These are phyloP conservation scores for Diuraphis noxia DNA, from an alignment of 1,140 invertebrate species.

Conservation along the genomic window DNA sequence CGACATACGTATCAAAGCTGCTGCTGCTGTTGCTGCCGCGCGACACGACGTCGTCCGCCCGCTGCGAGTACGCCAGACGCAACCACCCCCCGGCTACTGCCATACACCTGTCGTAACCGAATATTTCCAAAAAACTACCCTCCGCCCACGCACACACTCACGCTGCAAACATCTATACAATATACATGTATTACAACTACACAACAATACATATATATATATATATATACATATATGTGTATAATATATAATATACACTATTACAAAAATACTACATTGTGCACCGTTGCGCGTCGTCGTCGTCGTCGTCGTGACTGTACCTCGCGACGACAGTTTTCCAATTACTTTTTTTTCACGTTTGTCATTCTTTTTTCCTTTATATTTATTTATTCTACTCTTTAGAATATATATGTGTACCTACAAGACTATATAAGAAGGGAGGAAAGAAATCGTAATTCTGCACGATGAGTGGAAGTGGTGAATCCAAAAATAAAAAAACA, in stretches of 20 bases:
- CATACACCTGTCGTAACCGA: not conserved
- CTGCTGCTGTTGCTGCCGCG: not conserved
- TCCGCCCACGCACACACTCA: not conserved
- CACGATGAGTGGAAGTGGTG: not conserved
- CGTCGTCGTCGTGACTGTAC: not conserved
- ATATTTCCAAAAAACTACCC: constrained; percentile 12
- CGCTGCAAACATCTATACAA: no score
- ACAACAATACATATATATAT: not conserved
- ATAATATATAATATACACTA: no score
- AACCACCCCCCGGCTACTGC: not conserved
- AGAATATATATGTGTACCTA: not conserved
- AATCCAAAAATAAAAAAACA: not conserved
- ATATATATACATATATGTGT: not conserved
- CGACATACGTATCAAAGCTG: not conserved
- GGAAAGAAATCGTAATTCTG: not conserved
- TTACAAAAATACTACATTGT: not conserved
- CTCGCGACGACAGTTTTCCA: constrained; percentile 47
- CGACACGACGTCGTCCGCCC: not conserved
- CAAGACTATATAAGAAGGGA: not conserved
- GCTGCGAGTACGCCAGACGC: not conserved
- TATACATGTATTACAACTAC: not conserved
- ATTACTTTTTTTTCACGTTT: constrained; percentile 32
- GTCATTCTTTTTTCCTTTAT: constrained; percentile 1
- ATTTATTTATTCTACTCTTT: not conserved
- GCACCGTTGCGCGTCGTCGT: not conserved